A percentile compares a stretch with the other conserved stretches of the same genome.
phyloP scores from a whole-genome alignment of 2,797 vertebrate genomes.

The Sebastes aleutianus region DNA sequence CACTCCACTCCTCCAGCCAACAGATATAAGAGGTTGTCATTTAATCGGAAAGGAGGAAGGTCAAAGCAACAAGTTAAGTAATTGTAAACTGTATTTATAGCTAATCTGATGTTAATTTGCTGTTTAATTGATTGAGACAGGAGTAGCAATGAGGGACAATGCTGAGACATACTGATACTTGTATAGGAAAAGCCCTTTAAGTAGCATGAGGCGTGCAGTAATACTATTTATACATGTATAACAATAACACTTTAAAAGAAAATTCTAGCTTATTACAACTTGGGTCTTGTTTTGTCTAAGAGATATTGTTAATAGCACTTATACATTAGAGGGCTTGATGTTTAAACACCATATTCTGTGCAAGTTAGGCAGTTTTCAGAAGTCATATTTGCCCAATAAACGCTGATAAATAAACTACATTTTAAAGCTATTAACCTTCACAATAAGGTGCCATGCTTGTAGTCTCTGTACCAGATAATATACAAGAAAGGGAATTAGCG shows the following conservation, averaged over 20 bases:
- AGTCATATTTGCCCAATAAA: neutral
- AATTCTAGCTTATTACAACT: neutral
- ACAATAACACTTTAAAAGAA: neutral
- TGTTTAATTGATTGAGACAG: slow-evolving; percentile 13
- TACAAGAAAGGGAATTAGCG: neutral
- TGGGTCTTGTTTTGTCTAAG: neutral
- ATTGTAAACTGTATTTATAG: neutral
- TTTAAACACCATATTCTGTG: neutral
- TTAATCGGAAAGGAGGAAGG: slow-evolving; percentile 5
- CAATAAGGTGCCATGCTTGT: neutral
- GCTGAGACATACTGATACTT: neutral
- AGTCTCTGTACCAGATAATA: neutral
- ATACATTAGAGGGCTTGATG: neutral
- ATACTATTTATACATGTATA: neutral
- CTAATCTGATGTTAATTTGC: neutral
- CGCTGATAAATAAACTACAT: neutral
- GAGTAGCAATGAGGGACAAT: neutral
- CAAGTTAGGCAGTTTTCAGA: neutral
- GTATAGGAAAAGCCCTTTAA: neutral
- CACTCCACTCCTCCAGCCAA: neutral
- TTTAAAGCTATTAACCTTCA: neutral
- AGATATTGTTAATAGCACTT: neutral
- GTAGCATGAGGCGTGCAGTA: neutral
- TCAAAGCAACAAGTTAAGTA: neutral
- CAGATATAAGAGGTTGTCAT: slow-evolving; percentile 2